Conservation (phyloP, 1,140 invertebrate species). For the Oreohelix idahoensis region DNA sequence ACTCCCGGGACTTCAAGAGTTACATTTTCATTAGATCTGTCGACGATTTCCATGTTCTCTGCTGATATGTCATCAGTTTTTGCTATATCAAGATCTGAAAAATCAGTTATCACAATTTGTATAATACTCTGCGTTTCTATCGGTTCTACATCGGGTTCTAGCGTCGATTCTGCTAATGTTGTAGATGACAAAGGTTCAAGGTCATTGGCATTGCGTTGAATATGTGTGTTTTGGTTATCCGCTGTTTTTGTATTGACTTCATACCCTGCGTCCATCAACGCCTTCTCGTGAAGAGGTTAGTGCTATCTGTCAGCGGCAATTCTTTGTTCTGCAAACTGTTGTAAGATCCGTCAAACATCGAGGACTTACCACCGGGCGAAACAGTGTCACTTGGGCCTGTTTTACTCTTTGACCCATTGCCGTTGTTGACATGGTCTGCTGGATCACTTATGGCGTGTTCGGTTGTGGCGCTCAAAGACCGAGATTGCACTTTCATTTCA, state of each 20-base stretch:
- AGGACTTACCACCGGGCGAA: too few species aligned
- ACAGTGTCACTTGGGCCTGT: too few species aligned
- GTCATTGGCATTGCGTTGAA: conserved; percentile 26
- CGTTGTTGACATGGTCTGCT: too few species aligned
- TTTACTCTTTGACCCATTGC: too few species aligned
- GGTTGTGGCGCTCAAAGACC: too few species aligned
- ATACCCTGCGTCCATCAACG: conserved; percentile 56
- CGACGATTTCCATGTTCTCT: conserved; percentile 9
- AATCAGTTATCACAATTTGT: background rate
- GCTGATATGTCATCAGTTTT: background rate
- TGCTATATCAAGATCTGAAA: too few species aligned
- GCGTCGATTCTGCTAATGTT: background rate
- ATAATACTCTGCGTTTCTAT: background rate
- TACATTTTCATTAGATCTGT: background rate
- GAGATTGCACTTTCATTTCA: too few species aligned
- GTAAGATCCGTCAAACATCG: too few species aligned
- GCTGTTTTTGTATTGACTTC: conserved; percentile 34
- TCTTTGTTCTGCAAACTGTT: background rate
- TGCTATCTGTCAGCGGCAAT: background rate
- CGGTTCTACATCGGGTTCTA: background rate
- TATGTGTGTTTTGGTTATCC: background rate
- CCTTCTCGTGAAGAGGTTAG: conserved; percentile 54
- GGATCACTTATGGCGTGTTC: too few species aligned
- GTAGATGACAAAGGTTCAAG: background rate
- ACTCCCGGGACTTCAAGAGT: background rate